Percentiles rank a stretch among this genome's conserved stretches.
Evolutionary conservation across 2,888 invertebrate genomes (phyloP).

Genomic region (Epinotia nisella): DNA sequence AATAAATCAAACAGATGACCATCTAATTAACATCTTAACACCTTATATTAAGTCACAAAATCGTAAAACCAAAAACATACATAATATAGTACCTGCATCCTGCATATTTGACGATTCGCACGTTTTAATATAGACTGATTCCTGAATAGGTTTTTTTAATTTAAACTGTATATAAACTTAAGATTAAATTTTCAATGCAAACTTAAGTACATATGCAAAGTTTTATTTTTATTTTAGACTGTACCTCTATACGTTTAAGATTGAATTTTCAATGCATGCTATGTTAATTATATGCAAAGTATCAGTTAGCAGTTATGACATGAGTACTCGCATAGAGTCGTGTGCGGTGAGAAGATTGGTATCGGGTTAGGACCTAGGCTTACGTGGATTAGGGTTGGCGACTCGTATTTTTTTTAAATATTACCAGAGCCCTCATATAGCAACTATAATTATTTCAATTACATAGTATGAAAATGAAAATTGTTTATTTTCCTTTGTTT

Average conservation of each 20-base stretch:
- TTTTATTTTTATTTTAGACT: not conserved
- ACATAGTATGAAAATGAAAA: too few relatives aligned
- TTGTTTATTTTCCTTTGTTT: too few relatives aligned
- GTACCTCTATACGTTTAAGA: not conserved
- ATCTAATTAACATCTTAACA: not conserved
- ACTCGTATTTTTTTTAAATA: not conserved
- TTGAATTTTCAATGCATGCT: not conserved
- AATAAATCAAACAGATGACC: not conserved
- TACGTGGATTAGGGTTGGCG: conserved; percentile 22
- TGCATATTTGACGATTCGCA: not conserved
- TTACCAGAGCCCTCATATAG: too few relatives aligned
- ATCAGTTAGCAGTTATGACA: conserved; percentile 37
- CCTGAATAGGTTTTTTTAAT: not conserved
- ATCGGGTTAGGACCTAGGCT: conserved; percentile 35
- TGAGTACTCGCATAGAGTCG: conserved; percentile 6
- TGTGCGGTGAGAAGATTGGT: conserved; percentile 32
- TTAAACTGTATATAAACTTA: too few relatives aligned
- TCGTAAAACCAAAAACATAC: not conserved
- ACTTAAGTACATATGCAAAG: too few relatives aligned
- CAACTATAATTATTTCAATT: too few relatives aligned
- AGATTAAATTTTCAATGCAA: too few relatives aligned
- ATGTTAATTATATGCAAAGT: conserved; percentile 23
- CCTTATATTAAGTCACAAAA: not conserved
- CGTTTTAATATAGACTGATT: not conserved
- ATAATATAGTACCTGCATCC: not conserved